These are phyloP conservation scores for Exaiptasia diaphana DNA, from an alignment of 64 coral and sea anemone species.

Conservation along the genomic window DNA sequence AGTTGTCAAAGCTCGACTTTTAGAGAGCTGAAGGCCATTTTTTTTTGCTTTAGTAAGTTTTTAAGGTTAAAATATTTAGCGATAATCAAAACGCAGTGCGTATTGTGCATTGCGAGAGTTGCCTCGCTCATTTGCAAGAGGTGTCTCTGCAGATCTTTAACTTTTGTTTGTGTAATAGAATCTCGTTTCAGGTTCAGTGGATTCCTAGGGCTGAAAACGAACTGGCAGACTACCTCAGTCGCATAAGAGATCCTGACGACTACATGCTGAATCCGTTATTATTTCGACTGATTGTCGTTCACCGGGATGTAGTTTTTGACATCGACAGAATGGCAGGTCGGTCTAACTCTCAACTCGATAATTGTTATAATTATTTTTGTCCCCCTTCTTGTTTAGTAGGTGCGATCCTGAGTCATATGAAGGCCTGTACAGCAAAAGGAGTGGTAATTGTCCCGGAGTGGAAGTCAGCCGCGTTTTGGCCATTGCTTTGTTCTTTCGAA, in stretches of 20 bases:
- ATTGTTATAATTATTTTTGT: neutral
- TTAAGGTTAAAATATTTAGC: neutral
- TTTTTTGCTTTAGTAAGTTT: neutral
- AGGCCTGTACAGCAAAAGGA: conserved; percentile 1
- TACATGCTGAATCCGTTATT: conserved; percentile 21
- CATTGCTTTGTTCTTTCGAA: conserved; percentile 3
- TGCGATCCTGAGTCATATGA: neutral
- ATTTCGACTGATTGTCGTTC: neutral
- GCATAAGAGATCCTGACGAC: conserved; percentile 39
- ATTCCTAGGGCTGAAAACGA: conserved; percentile 39
- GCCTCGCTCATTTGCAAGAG: neutral
- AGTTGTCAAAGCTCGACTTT: neutral
- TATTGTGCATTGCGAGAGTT: conserved; percentile 1
- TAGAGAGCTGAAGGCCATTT: conserved; percentile 28
- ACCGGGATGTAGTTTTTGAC: conserved; percentile 14
- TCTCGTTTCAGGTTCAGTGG: conserved; percentile 42
- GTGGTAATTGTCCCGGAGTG: conserved; percentile 13
- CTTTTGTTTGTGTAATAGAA: conserved; percentile 8
- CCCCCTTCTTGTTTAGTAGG: conserved; percentile 6
- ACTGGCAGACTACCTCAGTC: conserved; percentile 21
- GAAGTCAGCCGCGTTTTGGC: conserved; percentile 17
- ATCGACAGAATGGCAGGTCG: conserved; percentile 43
- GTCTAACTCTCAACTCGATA: conserved; percentile 21
- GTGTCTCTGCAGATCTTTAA: neutral
- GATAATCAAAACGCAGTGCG: conserved; percentile 1